A percentile compares a stretch with the other conserved stretches of the same genome.
phyloP scores from a whole-genome alignment of 2,113 vertebrate genomes.

The Uria lomvia region DNA sequence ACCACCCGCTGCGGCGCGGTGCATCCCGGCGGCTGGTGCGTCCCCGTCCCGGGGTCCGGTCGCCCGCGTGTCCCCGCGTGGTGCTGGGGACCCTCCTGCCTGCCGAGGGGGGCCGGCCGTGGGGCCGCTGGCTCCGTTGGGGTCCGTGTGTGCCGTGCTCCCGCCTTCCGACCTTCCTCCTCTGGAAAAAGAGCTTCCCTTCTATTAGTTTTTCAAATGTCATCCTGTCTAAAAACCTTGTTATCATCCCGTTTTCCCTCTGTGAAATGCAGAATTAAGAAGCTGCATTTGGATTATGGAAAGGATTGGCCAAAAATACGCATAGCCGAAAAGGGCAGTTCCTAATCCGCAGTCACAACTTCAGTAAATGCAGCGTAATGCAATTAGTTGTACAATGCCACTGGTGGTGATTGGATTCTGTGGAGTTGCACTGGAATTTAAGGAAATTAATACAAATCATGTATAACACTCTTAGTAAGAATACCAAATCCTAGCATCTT shows the following conservation, averaged over 20 bases:
- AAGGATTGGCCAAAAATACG: neutral
- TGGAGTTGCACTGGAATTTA: neutral
- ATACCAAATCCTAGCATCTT: slow-evolving; percentile 38
- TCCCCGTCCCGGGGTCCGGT: no score
- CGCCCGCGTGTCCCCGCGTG: neutral
- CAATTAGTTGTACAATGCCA: neutral
- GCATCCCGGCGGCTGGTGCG: neutral
- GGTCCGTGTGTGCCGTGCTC: neutral
- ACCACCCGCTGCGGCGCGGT: rapidly evolving
- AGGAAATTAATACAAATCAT: slow-evolving; percentile 36
- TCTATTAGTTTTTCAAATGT: neutral
- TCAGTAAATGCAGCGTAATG: neutral
- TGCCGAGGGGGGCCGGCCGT: rapidly evolving
- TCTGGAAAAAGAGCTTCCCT: neutral
- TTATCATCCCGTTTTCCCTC: neutral
- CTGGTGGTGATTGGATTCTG: neutral
- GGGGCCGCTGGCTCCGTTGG: neutral
- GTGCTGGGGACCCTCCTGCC: rapidly evolving
- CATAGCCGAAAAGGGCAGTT: neutral
- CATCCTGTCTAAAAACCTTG: neutral
- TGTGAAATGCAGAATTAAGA: neutral
- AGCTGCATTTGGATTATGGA: neutral
- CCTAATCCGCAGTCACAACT: neutral
- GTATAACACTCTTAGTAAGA: neutral
- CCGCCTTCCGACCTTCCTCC: neutral